Evolutionary conservation across 2,113 vertebrate genomes (phyloP).

Genomic region (Rhynchomys soricoides): DNA sequence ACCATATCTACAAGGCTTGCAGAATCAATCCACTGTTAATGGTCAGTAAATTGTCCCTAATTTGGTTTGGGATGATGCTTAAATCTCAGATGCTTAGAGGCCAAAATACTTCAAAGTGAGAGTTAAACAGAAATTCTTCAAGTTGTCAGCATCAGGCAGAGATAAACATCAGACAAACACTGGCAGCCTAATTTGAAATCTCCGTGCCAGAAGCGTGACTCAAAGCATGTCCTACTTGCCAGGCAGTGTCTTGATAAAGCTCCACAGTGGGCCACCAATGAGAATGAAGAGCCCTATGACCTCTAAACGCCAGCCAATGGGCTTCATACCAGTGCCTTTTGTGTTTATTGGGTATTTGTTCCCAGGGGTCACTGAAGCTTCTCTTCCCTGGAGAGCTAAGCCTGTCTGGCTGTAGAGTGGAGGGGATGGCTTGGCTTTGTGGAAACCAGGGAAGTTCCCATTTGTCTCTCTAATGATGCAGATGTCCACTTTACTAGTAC

Average conservation of each 20-base stretch:
- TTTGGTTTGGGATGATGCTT: not conserved
- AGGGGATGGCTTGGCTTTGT: not conserved
- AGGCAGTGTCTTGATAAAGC: not conserved
- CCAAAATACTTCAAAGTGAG: constrained; percentile 7
- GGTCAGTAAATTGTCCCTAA: not conserved
- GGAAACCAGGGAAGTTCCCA: not conserved
- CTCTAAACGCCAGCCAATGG: not conserved
- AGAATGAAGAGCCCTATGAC: not conserved
- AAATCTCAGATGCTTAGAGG: not conserved
- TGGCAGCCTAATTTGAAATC: not conserved
- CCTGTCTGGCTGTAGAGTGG: not conserved
- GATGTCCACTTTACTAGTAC: not conserved
- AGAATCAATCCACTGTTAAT: not conserved
- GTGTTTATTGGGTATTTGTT: not conserved
- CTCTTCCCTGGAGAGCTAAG: not conserved
- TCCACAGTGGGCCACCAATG: not conserved
- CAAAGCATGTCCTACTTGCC: not conserved
- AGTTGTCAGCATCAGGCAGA: not conserved
- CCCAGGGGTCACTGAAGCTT: not conserved
- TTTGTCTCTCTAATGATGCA: not conserved
- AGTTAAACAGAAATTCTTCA: constrained; percentile 5
- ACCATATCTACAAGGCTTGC: not conserved
- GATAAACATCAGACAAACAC: not conserved
- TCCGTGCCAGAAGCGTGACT: not conserved
- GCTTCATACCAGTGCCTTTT: not conserved